Evolutionary conservation across 2,888 invertebrate species (phyloP), one percentile per base, ranked within the genome.

Genomic region (Xestia sexstrigata): DNA sequence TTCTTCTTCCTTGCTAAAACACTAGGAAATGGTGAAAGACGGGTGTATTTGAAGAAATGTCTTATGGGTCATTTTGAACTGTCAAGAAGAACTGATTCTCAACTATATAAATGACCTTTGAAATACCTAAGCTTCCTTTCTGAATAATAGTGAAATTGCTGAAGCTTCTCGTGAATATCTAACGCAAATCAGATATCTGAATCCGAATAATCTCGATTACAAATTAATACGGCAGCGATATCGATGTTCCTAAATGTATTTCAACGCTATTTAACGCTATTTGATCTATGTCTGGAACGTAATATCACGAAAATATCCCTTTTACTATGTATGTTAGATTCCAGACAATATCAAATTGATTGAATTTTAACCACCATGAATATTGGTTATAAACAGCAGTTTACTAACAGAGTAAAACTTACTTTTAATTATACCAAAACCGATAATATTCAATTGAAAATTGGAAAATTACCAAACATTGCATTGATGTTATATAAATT

Each of bases 391-490:
- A 72, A 65, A 58, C 30, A 58, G 17, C n/a, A 49, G 20, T 42
- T 52, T 55, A 8, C 13, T 3, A 52, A 67, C 52, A 39, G 47
- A 13, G 9, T 26, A 66, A 5, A 62, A 65, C 20, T 63, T 35
- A 30, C 7, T 65, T 58, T 80, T 63, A 68, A 66, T 72, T 45
- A 35, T 52, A 72, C 49, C 58, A 66, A 58, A 78, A 58, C 30
- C 39, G 35, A 45, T 23, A 35, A 35, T 39, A 39, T 47, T 77
- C n/a, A 7, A 70, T 60, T 35, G 3, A 1, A 35, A 35, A 35
- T 35, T 49, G 2, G 49, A 78, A 80, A 67, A 80, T 80, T n/a
- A 52, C 1, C 15, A 66, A 60, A 60, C 39, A n/a, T 13, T 47
- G 15, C 49, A 49, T 9, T 26, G 20, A 26, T 30, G 15, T n/a